A percentile compares a stretch with the other conserved stretches of the same genome.
These are phyloP conservation scores for Avahi laniger DNA, from an alignment of 2,797 vertebrate species.

Conservation along the genomic window DNA sequence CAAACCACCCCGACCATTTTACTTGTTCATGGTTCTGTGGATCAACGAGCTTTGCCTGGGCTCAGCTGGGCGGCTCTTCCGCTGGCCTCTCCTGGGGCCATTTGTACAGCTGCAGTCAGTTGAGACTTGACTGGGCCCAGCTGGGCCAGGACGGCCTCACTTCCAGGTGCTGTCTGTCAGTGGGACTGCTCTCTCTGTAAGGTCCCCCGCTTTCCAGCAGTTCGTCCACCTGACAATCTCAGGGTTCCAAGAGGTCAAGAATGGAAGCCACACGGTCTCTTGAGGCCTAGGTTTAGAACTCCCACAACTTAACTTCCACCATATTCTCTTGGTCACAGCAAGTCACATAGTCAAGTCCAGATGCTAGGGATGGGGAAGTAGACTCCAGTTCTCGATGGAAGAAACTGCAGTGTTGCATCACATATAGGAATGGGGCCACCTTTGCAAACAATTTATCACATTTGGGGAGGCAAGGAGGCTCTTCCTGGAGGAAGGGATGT, in stretches of 20 bases:
- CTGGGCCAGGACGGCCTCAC: background rate
- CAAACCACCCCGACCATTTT: background rate
- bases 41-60: background rate
- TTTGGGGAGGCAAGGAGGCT: background rate
- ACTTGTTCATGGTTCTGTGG: background rate
- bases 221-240: background rate
- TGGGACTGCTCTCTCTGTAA: background rate
- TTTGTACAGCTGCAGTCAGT: background rate
- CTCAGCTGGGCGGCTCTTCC: background rate
- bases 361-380: background rate
- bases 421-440: background rate
- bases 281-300: background rate
- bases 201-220: background rate
- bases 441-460: background rate
- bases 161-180: background rate
- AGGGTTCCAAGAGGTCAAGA: background rate
- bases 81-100: background rate
- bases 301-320: background rate
- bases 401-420: background rate
- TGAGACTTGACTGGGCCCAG: background rate
- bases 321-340: background rate
- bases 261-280: background rate
- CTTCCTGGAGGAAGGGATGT: background rate
- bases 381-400: background rate
- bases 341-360: background rate